phyloP scores from a whole-genome alignment of 1,140 invertebrate species.

The Sarcophaga peregrina region DNA sequence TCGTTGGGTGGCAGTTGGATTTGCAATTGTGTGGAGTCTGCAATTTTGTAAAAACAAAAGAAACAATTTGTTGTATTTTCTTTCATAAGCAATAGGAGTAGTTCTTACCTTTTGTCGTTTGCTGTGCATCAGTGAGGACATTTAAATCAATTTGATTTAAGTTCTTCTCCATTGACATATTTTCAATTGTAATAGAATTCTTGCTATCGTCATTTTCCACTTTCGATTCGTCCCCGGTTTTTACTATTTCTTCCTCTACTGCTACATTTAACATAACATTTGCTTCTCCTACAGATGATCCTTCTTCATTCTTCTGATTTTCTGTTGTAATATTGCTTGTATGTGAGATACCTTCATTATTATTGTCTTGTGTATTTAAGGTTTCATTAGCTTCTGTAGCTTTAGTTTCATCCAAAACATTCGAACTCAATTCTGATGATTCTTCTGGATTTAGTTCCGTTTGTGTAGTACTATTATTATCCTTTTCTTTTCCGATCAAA shows the following conservation, averaged over 20 bases:
- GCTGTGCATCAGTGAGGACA: not conserved
- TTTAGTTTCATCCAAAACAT: not conserved
- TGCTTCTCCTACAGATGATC: too few species aligned
- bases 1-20: slow-evolving; percentile 37
- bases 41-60: not conserved
- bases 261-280: too few species aligned
- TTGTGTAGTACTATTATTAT: too few species aligned
- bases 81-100: not conserved
- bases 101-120: not conserved
- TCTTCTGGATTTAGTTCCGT: not conserved
- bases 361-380: not conserved
- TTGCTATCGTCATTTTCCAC: not conserved
- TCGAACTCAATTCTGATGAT: not conserved
- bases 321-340: too few species aligned
- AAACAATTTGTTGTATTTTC: not conserved
- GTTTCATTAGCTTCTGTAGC: not conserved
- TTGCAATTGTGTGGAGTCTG: slow-evolving; percentile 18
- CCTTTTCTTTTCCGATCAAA: not conserved
- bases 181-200: not conserved
- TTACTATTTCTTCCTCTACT: not conserved
- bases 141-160: not conserved
- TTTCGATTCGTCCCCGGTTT: not conserved
- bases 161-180: not conserved
- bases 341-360: not conserved
- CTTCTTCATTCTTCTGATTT: too few species aligned